Conservation (phyloP, 2,113 vertebrate genomes). For the Phrynocephalus versicolor region DNA sequence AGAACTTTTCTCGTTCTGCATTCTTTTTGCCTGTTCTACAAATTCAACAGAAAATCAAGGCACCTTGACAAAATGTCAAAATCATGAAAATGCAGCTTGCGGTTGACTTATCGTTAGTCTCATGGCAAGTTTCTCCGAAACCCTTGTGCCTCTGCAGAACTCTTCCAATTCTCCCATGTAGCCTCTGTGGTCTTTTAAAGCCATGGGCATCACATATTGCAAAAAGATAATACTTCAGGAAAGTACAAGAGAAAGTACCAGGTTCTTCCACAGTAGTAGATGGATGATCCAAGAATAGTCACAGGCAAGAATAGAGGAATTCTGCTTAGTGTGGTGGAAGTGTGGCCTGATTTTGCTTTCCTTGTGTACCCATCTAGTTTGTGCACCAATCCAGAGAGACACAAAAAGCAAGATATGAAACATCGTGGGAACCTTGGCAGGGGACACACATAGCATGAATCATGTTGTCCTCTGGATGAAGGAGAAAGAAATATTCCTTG, state of each 20-base stretch:
- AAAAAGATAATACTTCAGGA: background rate
- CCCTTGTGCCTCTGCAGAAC: background rate
- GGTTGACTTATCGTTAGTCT: background rate
- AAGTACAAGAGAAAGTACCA: background rate
- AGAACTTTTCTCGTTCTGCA: background rate
- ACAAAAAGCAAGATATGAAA: background rate
- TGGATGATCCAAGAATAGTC: background rate
- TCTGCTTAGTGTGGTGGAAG: background rate
- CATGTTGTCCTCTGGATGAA: background rate
- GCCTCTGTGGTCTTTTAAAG: background rate
- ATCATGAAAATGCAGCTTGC: background rate
- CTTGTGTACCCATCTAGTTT: no score
- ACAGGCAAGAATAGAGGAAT: background rate
- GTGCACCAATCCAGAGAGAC: background rate
- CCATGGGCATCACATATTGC: background rate
- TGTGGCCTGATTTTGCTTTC: background rate
- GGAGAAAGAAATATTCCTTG: conserved; percentile 23
- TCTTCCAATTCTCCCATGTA: background rate
- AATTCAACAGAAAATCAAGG: background rate
- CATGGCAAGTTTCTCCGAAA: background rate
- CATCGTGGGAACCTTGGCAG: background rate
- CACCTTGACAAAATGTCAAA: background rate
- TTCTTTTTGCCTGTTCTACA: background rate
- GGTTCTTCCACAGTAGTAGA: background rate
- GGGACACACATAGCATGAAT: background rate